Percentiles rank a stretch among this genome's conserved stretches.
Evolutionary conservation across 35 echinoderm and acorn worm species (phyloP).

Genomic region (Patiria miniata): DNA sequence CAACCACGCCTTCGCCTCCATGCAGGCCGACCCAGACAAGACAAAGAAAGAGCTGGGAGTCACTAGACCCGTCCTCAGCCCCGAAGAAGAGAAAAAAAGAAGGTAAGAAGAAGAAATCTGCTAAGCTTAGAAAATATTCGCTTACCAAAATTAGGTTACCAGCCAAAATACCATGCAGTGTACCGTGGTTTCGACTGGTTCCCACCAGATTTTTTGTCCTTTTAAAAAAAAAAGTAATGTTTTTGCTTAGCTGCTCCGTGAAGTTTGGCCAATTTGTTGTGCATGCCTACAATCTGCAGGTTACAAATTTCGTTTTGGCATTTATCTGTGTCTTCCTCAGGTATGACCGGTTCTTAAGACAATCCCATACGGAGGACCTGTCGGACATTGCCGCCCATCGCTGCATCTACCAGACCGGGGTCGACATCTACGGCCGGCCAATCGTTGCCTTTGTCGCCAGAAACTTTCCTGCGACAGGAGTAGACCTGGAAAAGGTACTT

Average conservation of each 20-base stretch:
- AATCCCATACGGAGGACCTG: conserved; percentile 61
- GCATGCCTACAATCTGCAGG: too few species aligned
- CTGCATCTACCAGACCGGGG: conserved; percentile 85
- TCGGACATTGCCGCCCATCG: conserved; percentile 87
- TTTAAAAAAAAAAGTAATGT: too few species aligned
- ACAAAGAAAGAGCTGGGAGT: conserved; percentile 68
- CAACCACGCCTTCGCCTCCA: conserved; percentile 72
- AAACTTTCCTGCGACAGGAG: conserved; percentile 85
- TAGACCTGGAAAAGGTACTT: conserved; percentile 88
- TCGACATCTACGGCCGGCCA: conserved; percentile 80
- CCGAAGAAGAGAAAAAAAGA: conserved; percentile 58
- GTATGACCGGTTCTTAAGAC: conserved; percentile 82
- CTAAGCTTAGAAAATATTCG: too few species aligned
- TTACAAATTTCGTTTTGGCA: too few species aligned
- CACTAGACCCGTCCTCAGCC: conserved; percentile 42
- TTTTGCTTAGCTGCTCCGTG: too few species aligned
- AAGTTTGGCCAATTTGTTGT: too few species aligned
- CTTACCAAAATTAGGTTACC: too few species aligned
- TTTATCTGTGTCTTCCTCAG: conserved; percentile 15
- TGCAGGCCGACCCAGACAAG: conserved; percentile 85
- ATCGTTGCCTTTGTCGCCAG: conserved; percentile 84
- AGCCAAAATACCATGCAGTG: too few species aligned
- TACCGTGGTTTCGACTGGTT: too few species aligned
- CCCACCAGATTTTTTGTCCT: too few species aligned
- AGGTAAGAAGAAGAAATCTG: conserved; percentile 55